phyloP scores from a whole-genome alignment of 1,140 invertebrate species.

The Sminthurides bifidus region DNA sequence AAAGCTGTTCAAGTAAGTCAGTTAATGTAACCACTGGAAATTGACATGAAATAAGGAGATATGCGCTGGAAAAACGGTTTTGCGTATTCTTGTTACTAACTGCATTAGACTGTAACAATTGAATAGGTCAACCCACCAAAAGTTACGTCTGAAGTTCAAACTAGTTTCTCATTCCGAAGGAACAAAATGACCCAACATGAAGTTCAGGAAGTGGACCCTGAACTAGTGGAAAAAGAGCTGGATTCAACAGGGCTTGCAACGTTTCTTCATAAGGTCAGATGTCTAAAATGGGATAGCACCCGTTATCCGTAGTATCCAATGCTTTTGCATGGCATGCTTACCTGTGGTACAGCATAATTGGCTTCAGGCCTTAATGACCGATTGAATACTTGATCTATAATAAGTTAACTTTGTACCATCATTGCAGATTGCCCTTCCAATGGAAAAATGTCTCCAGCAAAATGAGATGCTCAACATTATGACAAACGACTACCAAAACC shows the following conservation, averaged over 20 bases:
- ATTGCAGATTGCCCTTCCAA: background rate
- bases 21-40: no score
- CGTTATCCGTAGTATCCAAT: no score
- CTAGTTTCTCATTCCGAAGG: conserved; percentile 25
- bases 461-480: conserved; percentile 28
- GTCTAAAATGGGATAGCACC: no score
- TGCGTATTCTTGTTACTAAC: no score
- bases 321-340: no score
- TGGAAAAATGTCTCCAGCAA: conserved; percentile 21
- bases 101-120: no score
- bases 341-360: no score
- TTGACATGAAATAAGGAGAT: no score
- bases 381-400: no score
- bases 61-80: no score
- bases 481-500: conserved; percentile 17
- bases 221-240: conserved; percentile 11
- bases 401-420: no score
- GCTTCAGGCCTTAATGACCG: no score
- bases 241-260: conserved; percentile 3
- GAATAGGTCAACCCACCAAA: conserved; percentile 14
- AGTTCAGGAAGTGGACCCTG: conserved; percentile 10
- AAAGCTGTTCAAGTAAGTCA: conserved; percentile 21
- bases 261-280: conserved; percentile 17
- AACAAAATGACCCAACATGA: conserved; percentile 29
- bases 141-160: conserved; percentile 14